phyloP scores from a whole-genome alignment of 1,140 invertebrate species.

The Cotesia glomerata region DNA sequence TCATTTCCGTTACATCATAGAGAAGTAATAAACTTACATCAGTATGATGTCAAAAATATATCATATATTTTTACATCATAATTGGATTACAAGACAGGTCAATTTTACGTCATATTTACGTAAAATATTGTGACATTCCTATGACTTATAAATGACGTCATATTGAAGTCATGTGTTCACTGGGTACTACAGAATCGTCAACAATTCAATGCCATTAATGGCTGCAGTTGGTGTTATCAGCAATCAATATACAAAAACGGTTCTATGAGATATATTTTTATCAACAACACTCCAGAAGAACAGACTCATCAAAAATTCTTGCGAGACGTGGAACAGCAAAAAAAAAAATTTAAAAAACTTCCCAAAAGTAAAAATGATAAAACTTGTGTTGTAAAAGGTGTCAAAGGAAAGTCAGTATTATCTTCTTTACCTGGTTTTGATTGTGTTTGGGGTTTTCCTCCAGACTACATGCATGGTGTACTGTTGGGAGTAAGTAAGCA shows the following conservation, averaged over 20 bases:
- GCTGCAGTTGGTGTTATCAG: slow-evolving; percentile 24
- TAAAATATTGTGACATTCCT: no score
- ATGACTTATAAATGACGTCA: no score
- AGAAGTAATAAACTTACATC: no score
- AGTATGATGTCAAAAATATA: no score
- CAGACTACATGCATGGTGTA: slow-evolving; percentile 28
- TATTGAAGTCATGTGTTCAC: no score
- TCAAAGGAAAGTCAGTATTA: slow-evolving; percentile 15
- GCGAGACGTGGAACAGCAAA: slow-evolving; percentile 1
- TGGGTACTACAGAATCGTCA: slow-evolving; percentile 23
- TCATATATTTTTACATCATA: no score
- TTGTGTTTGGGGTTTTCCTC: slow-evolving; percentile 27
- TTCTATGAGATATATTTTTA: slow-evolving; percentile 12
- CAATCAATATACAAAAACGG: background rate
- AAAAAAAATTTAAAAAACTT: background rate
- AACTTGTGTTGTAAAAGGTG: background rate
- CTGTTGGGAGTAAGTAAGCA: slow-evolving; percentile 24
- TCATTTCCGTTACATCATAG: no score
- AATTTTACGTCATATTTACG: no score
- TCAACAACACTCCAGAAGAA: background rate
- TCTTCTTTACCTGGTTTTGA: slow-evolving; percentile 8
- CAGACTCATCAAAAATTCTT: slow-evolving; percentile 22
- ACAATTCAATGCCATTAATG: slow-evolving; percentile 27
- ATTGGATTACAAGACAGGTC: no score
- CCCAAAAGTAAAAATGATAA: slow-evolving; percentile 7